Base-by-base conservation (phyloP, 2,888 invertebrate genomes). In the Drosophila buzzatii region DNA sequence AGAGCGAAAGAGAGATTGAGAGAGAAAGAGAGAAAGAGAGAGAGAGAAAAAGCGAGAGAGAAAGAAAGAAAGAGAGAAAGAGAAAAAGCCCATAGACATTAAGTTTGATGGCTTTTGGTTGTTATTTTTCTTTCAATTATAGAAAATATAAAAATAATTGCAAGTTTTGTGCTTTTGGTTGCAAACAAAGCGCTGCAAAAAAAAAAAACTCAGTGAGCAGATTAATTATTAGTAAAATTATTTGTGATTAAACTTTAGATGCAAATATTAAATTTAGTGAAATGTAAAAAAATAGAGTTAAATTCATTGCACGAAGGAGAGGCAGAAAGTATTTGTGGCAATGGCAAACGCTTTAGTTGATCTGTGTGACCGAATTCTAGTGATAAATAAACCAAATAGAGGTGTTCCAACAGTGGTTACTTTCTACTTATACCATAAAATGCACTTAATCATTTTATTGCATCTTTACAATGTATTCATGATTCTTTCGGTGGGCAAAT, bases 141-240 rank as follows among this genome's bases (percentile, higher is more conserved):
- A 73, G 47, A 65, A 51, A 49, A 45, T 64, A 58, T 27, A 60
- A 27, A 42, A 63, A 58, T 72, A 58, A 64, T 80, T 77, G 84
- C 77, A 82, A 71, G 62, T 60, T 60, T 79, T 66, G 69, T 76
- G 76, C 69, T 20, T 53, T 79, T 65, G 63, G 51, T 70, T 67
- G 81, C 71, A 70, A 78, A 64, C 68, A 77, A 85, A 86, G 82
- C 77, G 83, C 74, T 73, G 82, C 71, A 68, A 68, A 65, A 27
- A 41, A 27, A 41, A 37, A 85, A 47, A 88, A 79, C 63, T 68
- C 67, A 58, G 83, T 85, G 81, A 67, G 65, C 51, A 47, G 52
- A 65, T 45, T 39, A 59, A 51, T 42, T 57, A 62, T n/a, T 41
- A 18, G 39, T 55, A 7, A 55, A 55, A 41, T 12, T 18, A 31